These are phyloP conservation scores for honey bee (Apis mellifera) DNA, from an alignment of 1,140 invertebrate species.

Conservation along the genomic window Amel_HAv3.1 CM009937.2:10139501-10140000, in stretches of 20 bases:
- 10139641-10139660: slow-evolving; percentile 15
- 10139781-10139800: background rate
- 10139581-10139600: slow-evolving; percentile 3
- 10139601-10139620: background rate
- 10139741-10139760: slow-evolving; percentile 33
- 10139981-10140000: too few species aligned
- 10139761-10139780: slow-evolving; percentile 7
- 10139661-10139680: slow-evolving; percentile 49
- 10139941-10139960: too few species aligned
- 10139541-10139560: slow-evolving; percentile 10
- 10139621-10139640: too few species aligned
- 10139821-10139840: background rate
- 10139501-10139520: slow-evolving; percentile 38
- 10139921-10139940: too few species aligned
- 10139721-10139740: slow-evolving; percentile 24
- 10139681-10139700: slow-evolving; percentile 58
- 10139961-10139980: too few species aligned
- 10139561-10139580: slow-evolving; percentile 1
- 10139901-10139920: too few species aligned
- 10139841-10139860: background rate
- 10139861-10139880: too few species aligned
- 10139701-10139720: slow-evolving; percentile 39
- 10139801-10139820: slow-evolving; percentile 21
- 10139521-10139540: slow-evolving; percentile 34
- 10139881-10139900: too few species aligned